Evolutionary conservation across 2,888 invertebrate genomes (phyloP).

Genomic region (Venusia cambrica): DNA sequence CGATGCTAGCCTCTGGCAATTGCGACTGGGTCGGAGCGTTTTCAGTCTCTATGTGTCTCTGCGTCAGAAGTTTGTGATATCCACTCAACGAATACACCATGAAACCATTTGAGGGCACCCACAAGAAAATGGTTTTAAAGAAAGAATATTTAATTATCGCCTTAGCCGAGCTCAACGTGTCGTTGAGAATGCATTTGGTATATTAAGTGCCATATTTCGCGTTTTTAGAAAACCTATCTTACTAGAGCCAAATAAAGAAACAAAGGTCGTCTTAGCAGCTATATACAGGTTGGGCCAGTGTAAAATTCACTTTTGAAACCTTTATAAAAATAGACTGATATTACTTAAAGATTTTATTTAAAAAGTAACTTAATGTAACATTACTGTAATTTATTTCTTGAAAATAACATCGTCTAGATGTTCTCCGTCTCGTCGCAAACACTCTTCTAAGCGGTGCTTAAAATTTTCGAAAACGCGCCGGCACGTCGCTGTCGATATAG

Average conservation of each 20-base stretch:
- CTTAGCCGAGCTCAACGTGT: slow-evolving; percentile 28
- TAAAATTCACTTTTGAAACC: slow-evolving; percentile 17
- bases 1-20: slow-evolving; percentile 6
- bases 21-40: slow-evolving; percentile 3
- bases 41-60: slow-evolving; percentile 7
- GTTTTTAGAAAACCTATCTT: slow-evolving; percentile 22
- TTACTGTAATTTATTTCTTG: slow-evolving; percentile 7
- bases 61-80: slow-evolving; percentile 10
- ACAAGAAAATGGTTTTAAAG: slow-evolving; percentile 25
- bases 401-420: slow-evolving; percentile 8
- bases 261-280: slow-evolving; percentile 23
- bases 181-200: slow-evolving; percentile 36
- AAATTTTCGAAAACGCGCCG: slow-evolving; percentile 6
- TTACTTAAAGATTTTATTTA: slow-evolving; percentile 13
- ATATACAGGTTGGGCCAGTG: slow-evolving; percentile 19
- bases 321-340: slow-evolving; percentile 18
- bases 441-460: slow-evolving; percentile 9
- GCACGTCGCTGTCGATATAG: slow-evolving; percentile 4
- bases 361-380: slow-evolving; percentile 15
- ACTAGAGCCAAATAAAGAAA: slow-evolving; percentile 18
- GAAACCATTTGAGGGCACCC: slow-evolving; percentile 31
- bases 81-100: slow-evolving; percentile 29
- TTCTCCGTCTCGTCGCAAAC: slow-evolving; percentile 5
- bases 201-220: slow-evolving; percentile 23
- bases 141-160: slow-evolving; percentile 38